phyloP scores from a whole-genome alignment of 1,140 invertebrate genomes.

The Drosophila rhopaloa region DNA sequence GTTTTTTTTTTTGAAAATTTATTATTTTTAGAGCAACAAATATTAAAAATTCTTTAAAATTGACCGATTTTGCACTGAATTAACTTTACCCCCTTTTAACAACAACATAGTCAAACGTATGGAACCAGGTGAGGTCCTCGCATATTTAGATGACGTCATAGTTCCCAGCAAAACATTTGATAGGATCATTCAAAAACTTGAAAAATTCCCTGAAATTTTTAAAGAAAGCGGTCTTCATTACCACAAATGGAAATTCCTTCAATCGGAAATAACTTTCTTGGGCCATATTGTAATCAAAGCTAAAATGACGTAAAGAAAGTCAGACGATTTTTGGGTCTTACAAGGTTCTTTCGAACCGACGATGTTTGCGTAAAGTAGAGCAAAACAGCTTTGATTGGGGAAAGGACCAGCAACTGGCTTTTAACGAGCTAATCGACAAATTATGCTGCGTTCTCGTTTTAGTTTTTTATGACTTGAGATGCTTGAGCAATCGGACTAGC shows the following conservation, averaged over 20 bases:
- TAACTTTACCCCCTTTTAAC: too few relatives aligned
- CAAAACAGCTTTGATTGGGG: not conserved
- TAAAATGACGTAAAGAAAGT: too few relatives aligned
- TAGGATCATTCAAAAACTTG: too few relatives aligned
- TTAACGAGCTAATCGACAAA: not conserved
- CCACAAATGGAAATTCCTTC: not conserved
- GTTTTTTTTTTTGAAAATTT: too few relatives aligned
- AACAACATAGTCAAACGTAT: not conserved
- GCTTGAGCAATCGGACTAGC: too few relatives aligned
- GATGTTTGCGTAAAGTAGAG: not conserved
- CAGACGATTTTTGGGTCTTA: not conserved
- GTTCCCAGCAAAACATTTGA: too few relatives aligned
- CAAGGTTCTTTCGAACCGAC: not conserved
- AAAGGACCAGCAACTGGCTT: not conserved
- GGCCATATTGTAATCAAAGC: not conserved
- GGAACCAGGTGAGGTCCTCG: not conserved
- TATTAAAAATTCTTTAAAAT: too few relatives aligned
- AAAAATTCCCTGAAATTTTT: not conserved
- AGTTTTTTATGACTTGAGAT: not conserved
- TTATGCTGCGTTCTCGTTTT: not conserved
- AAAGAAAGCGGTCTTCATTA: not conserved
- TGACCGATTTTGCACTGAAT: too few relatives aligned
- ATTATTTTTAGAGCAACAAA: too few relatives aligned
- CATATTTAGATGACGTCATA: too few relatives aligned
- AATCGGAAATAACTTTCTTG: not conserved